These are phyloP conservation scores for Meloidogyne floridensis DNA, from an alignment of 1,140 invertebrate species.

Conservation along the genomic window DNA sequence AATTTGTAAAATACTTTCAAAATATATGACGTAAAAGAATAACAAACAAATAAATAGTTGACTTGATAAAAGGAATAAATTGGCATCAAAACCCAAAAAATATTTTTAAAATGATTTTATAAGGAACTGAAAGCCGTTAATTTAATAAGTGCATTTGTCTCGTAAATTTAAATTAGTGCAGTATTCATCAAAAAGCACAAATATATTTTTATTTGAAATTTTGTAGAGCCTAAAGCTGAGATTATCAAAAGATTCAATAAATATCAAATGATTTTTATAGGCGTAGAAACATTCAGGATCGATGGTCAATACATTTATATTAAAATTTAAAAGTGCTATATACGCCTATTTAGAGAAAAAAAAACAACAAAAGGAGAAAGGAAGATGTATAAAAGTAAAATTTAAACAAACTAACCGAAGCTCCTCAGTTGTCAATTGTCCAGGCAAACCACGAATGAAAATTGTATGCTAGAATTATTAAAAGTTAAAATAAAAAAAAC, in stretches of 20 bases:
- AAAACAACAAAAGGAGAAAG: slow-evolving; percentile 22
- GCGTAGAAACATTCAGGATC: not conserved
- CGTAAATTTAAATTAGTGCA: not conserved
- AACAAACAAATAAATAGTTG: not conserved
- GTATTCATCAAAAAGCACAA: slow-evolving; percentile 11
- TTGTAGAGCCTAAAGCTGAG: not conserved
- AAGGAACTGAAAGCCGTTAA: not conserved
- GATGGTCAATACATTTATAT: not conserved
- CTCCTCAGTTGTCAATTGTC: slow-evolving; percentile 41
- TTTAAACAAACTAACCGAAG: slow-evolving; percentile 41
- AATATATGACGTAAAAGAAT: not conserved
- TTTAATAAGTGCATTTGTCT: not conserved
- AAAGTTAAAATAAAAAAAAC: not conserved
- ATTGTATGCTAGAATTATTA: slow-evolving; percentile 39
- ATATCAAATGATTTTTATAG: not conserved
- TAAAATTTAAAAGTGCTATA: not conserved
- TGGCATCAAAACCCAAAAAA: slow-evolving; percentile 8
- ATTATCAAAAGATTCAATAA: slow-evolving; percentile 1
- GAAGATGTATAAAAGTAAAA: not conserved
- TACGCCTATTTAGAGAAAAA: slow-evolving; percentile 29
- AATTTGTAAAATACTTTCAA: not conserved
- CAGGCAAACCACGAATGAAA: slow-evolving; percentile 44
- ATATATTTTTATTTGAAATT: not conserved
- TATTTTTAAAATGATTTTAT: not conserved
- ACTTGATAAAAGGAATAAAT: not conserved